phyloP scores from a whole-genome alignment of 2,113 vertebrate genomes.

The Raja brachyura region DNA sequence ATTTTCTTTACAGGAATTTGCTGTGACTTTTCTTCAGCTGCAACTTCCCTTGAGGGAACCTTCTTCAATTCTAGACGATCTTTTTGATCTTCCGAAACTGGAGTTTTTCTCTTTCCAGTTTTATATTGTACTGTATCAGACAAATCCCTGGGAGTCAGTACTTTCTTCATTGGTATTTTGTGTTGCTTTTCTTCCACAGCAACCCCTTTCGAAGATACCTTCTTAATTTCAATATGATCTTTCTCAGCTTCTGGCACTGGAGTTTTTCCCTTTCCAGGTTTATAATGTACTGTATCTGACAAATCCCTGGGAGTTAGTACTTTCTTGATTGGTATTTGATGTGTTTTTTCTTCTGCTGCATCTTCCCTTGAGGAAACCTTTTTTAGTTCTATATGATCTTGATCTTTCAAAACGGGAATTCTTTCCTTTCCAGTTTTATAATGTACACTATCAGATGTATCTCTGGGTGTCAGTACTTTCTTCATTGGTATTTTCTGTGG shows the following conservation, averaged over 20 bases:
- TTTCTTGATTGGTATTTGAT: constrained; percentile 44
- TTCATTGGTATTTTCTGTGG: constrained; percentile 8
- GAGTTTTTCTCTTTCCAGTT: constrained; percentile 45
- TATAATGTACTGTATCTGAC: constrained; percentile 39
- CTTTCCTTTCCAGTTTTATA: constrained; percentile 42
- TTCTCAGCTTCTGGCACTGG: constrained; percentile 58
- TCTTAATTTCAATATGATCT: constrained; percentile 49
- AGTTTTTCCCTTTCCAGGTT: constrained; percentile 43
- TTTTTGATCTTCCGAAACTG: constrained; percentile 56
- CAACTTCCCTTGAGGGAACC: constrained; percentile 55
- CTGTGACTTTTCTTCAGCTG: constrained; percentile 46
- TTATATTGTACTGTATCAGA: constrained; percentile 40
- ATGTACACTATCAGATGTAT: constrained; percentile 37
- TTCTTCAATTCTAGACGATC: constrained; percentile 50
- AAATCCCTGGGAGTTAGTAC: neutral
- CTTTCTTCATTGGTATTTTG: constrained; percentile 44
- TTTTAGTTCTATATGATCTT: constrained; percentile 51
- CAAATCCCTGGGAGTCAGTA: neutral
- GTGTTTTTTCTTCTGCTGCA: constrained; percentile 46
- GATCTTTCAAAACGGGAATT: constrained; percentile 53
- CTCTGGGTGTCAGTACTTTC: neutral
- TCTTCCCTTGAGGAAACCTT: constrained; percentile 56
- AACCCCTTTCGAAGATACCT: constrained; percentile 55
- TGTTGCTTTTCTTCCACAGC: constrained; percentile 46
- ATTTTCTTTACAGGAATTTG: constrained; percentile 43